phyloP scores from a whole-genome alignment of 2,888 invertebrate species.

The Microctonus hyperodae region DNA sequence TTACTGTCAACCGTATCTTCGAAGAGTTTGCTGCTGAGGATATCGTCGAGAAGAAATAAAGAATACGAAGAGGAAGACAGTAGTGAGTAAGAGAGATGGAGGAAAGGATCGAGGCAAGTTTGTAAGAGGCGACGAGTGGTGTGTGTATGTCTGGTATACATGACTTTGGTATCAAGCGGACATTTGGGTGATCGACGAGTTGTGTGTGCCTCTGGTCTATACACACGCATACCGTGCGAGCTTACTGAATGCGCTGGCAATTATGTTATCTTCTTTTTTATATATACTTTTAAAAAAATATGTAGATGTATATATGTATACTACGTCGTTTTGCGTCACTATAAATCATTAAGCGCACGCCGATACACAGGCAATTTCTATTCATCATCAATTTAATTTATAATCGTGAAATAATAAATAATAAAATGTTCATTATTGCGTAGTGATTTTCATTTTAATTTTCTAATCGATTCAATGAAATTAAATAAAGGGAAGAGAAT shows the following conservation, averaged over 20 bases:
- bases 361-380: conserved; percentile 18
- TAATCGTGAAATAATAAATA: background rate
- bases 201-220: conserved; percentile 17
- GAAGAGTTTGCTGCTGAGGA: conserved; percentile 23
- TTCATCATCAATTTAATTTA: conserved; percentile 20
- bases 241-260: conserved; percentile 50
- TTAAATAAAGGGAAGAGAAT: background rate
- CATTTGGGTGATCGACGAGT: conserved; percentile 30
- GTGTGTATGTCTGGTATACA: conserved; percentile 16
- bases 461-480: background rate
- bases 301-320: conserved; percentile 8
- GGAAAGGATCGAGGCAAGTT: conserved; percentile 2
- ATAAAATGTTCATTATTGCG: background rate
- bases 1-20: conserved; percentile 34
- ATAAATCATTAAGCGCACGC: conserved; percentile 23
- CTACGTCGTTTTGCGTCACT: conserved; percentile 23
- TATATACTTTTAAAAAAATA: conserved; percentile 12
- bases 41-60: conserved; percentile 8
- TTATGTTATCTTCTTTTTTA: conserved; percentile 46
- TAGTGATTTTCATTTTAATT: background rate
- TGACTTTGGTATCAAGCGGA: conserved; percentile 23
- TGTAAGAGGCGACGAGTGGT: conserved; percentile 19
- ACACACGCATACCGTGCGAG: conserved; percentile 46
- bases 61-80: background rate
- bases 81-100: background rate